A percentile compares a stretch with the other conserved stretches of the same genome.
phyloP scores from a whole-genome alignment of 2,797 vertebrate species.

The Petrocephalus sullivani region DNA sequence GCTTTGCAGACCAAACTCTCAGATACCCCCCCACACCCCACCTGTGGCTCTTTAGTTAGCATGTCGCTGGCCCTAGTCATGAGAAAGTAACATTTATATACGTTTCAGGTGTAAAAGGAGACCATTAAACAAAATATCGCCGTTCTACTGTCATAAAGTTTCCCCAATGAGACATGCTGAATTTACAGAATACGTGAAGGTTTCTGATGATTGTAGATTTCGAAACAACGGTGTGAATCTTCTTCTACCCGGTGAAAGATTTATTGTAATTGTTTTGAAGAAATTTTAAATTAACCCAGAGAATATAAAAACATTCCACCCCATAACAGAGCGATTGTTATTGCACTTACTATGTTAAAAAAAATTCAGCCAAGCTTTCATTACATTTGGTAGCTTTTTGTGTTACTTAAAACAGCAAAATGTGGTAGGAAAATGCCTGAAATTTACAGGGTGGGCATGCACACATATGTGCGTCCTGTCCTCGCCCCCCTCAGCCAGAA shows the following conservation, averaged over 20 bases:
- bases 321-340: background rate
- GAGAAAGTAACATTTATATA: background rate
- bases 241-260: background rate
- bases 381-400: background rate
- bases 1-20: slow-evolving; percentile 13
- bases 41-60: background rate
- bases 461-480: background rate
- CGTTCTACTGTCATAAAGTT: background rate
- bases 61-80: background rate
- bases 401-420: background rate
- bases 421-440: background rate
- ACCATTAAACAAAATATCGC: background rate
- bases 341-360: background rate
- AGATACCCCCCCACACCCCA: background rate
- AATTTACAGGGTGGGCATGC: background rate
- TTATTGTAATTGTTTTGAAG: background rate
- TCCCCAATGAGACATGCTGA: background rate
- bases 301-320: background rate
- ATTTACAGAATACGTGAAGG: background rate
- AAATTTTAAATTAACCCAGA: background rate
- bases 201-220: background rate
- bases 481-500: background rate
- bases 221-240: background rate
- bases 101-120: background rate
- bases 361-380: background rate